Percentiles rank a stretch among this genome's conserved stretches.
These are phyloP conservation scores for Micropoecilia bifurca DNA, from an alignment of 2,797 vertebrate genomes.

Conservation along the genomic window DNA sequence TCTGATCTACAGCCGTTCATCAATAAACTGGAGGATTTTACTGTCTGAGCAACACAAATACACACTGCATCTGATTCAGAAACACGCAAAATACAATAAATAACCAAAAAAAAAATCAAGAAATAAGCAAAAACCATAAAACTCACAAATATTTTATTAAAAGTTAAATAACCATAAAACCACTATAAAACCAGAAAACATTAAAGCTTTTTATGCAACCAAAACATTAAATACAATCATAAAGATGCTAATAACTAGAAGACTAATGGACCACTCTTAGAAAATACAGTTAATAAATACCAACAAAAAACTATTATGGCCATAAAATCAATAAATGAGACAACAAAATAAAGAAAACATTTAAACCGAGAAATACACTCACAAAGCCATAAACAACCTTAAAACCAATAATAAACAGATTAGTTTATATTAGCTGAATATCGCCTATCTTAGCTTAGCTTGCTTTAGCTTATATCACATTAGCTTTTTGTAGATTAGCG, in stretches of 20 bases:
- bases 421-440: too few relatives aligned
- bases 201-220: background rate
- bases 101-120: background rate
- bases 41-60: background rate
- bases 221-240: background rate
- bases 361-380: background rate
- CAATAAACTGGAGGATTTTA: background rate
- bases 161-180: background rate
- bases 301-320: background rate
- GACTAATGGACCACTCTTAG: background rate
- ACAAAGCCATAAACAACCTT: background rate
- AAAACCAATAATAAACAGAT: background rate
- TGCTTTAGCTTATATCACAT: too few relatives aligned
- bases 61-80: background rate
- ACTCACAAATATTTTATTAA: background rate
- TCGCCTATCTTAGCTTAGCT: too few relatives aligned
- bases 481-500: too few relatives aligned
- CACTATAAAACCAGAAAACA: background rate
- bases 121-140: background rate
- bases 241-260: background rate
- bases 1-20: background rate
- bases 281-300: background rate
- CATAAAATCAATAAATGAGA: background rate
- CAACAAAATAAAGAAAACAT: background rate
- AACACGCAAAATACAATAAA: background rate